Evolutionary conservation across 1,140 invertebrate genomes (phyloP).

Genomic region (Lepidurus couesii): DNA sequence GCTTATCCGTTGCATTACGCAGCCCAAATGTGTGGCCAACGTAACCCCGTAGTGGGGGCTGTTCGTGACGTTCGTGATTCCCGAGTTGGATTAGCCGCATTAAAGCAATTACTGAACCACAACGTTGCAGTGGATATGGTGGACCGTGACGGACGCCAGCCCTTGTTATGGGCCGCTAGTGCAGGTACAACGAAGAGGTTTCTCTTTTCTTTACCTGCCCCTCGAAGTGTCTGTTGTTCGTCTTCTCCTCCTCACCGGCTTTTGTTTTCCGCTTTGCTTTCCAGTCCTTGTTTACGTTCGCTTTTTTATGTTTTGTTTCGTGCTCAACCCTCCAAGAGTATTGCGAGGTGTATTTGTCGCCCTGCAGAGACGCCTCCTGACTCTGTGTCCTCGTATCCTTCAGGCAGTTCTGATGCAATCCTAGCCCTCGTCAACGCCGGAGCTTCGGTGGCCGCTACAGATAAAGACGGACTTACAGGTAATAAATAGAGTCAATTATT

Average conservation of each 20-base stretch:
- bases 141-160: conserved; percentile 86
- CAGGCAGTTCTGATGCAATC: conserved; percentile 78
- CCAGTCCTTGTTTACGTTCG: not conserved
- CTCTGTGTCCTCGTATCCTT: conserved; percentile 37
- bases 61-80: conserved; percentile 45
- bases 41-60: conserved; percentile 34
- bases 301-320: not conserved
- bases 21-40: conserved; percentile 80
- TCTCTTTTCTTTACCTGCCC: conserved; percentile 7
- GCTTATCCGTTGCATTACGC: conserved; percentile 95
- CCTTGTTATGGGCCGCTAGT: conserved; percentile 93
- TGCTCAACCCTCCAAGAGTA: conserved; percentile 21
- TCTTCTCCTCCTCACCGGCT: conserved; percentile 14
- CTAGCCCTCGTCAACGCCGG: conserved; percentile 78
- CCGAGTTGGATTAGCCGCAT: conserved; percentile 61
- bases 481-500: conserved; percentile 36
- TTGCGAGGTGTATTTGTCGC: not conserved
- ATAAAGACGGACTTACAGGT: conserved; percentile 61
- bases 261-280: not conserved
- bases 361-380: conserved; percentile 20
- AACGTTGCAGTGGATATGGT: conserved; percentile 73
- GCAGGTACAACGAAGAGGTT: conserved; percentile 56
- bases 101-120: conserved; percentile 73
- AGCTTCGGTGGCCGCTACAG: conserved; percentile 65
- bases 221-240: not conserved